A percentile compares a stretch with the other conserved stretches of the same genome.
Evolutionary conservation across 2,888 invertebrate genomes (phyloP).

Genomic region (Agonopterix alstromeriana): DNA sequence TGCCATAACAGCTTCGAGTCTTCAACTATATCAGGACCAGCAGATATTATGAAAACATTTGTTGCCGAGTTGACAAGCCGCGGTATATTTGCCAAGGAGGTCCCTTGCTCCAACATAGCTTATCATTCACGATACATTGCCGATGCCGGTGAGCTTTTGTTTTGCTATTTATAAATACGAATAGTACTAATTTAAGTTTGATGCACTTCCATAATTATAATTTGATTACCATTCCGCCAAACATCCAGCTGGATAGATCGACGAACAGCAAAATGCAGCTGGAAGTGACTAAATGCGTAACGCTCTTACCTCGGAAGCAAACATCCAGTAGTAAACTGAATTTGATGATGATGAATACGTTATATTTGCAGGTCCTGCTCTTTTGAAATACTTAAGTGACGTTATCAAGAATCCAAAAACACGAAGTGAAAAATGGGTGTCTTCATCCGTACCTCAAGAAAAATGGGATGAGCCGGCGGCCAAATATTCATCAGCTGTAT

Average conservation of each 20-base stretch:
- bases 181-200: not conserved
- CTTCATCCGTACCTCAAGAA: constrained; percentile 83
- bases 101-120: constrained; percentile 84
- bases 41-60: constrained; percentile 77
- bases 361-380: constrained; percentile 63
- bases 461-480: constrained; percentile 80
- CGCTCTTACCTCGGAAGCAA: no score
- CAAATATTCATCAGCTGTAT: constrained; percentile 84
- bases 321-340: no score
- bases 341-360: not conserved
- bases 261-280: not conserved
- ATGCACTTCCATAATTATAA: not conserved
- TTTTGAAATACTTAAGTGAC: constrained; percentile 74
- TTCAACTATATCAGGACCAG: constrained; percentile 86
- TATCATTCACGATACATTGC: constrained; percentile 91
- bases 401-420: constrained; percentile 79
- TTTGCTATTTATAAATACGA: not conserved
- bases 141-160: constrained; percentile 57
- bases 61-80: constrained; percentile 53
- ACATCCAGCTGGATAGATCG: not conserved
- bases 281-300: not conserved
- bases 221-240: not conserved
- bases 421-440: constrained; percentile 86
- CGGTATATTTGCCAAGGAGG: constrained; percentile 48
- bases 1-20: constrained; percentile 88